Evolutionary conservation across 2,113 vertebrate genomes (phyloP).

Genomic region (Sclerurus mexicanus): DNA sequence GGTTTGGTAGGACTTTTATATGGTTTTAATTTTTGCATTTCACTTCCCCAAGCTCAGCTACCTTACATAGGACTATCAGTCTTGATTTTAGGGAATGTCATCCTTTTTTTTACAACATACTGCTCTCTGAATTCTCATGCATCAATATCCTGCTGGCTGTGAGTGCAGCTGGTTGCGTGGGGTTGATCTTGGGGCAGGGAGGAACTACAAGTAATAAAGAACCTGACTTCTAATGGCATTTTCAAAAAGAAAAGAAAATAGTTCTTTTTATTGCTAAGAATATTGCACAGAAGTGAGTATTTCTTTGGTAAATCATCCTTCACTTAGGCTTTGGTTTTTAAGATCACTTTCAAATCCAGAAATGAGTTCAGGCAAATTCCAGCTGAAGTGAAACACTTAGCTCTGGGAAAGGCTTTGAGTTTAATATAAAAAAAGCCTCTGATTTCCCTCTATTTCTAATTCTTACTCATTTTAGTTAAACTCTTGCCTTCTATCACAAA

Average conservation of each 20-base stretch:
- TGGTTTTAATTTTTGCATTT: not conserved
- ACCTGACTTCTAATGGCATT: not conserved
- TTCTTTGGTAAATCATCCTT: conserved; percentile 15
- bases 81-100: not conserved
- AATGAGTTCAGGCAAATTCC: conserved; percentile 55
- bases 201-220: not conserved
- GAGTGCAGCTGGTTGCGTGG: not conserved
- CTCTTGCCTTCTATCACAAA: conserved; percentile 1
- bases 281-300: conserved; percentile 9
- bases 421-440: conserved; percentile 37
- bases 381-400: conserved; percentile 45
- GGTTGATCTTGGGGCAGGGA: not conserved
- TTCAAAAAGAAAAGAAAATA: conserved; percentile 12
- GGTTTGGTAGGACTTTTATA: not conserved
- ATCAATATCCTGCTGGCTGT: not conserved
- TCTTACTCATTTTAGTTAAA: conserved; percentile 38
- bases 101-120: not conserved
- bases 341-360: conserved; percentile 58
- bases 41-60: not conserved
- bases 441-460: conserved; percentile 43
- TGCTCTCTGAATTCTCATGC: not conserved
- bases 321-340: conserved; percentile 49
- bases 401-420: conserved; percentile 47
- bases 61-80: not conserved
- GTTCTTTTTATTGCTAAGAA: conserved; percentile 5